Base-by-base conservation (phyloP, 2,797 vertebrate genomes). In the Geotrypetes seraphini region DNA sequence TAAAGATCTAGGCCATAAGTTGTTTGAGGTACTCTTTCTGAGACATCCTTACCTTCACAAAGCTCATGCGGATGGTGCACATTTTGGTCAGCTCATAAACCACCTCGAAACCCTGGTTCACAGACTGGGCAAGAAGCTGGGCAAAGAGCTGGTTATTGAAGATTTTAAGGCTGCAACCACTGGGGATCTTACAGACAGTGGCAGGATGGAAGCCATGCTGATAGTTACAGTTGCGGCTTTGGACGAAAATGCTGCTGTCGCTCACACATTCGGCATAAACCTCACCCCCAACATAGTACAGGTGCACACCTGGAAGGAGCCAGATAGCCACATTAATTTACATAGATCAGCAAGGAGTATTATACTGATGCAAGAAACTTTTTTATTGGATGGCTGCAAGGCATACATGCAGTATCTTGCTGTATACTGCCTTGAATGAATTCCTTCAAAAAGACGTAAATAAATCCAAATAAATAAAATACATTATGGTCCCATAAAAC, bases 121-220 rank as follows among this genome's bases (percentile, higher is more conserved):
- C 95, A 0, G 95, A 97, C 73, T 98, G 94, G 3, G 94, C 90
- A 2, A 99, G 86, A 36, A 99, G 83, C 74, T 97, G 93, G 5
- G 95, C 93, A 0, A 99, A 99, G 50, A 97, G 86, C 75, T 99
- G 95, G 79, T 99, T 98, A 79, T 97, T 99, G 66, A 97, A 98
- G 67, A 98, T 92, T 84, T 97, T 97, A 30, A 98, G 89, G 79
- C 94, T 97, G 80, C 95, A 99, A 67, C 95, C 95, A 2, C 93
- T 97, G 51, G 95, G 95, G 61, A 99, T 97, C 79, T 99, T 99
- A 47, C 95, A 98, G 33, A 98, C 94, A 0, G 95, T 96, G 55
- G 94, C 93, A 10, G 92, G 84, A 57, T 98, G 95, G 76, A 99
- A 99, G 41, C 95, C 94, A 0, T 99, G 95, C 70, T 99, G 95